Percentiles rank a stretch among this genome's conserved stretches.
Conservation (phyloP, 2,113 vertebrate species). For the Columba janthina region DNA sequence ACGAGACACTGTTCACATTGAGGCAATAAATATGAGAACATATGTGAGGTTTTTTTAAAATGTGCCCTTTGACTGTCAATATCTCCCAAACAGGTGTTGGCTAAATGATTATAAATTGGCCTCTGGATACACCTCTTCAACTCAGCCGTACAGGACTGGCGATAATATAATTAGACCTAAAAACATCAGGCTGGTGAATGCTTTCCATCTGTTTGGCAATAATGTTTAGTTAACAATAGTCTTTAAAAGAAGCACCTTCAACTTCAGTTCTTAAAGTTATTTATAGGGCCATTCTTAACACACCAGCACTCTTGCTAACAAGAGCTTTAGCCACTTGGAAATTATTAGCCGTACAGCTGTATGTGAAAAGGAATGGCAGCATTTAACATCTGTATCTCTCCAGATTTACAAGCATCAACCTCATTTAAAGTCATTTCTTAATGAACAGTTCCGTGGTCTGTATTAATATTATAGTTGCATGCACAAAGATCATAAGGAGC, state of each 20-base stretch:
- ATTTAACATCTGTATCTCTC: constrained; percentile 83
- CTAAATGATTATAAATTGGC: constrained; percentile 99
- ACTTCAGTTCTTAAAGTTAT: constrained; percentile 84
- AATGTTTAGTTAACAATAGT: constrained; percentile 88
- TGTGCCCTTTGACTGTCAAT: constrained; percentile 90
- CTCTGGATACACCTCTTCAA: constrained; percentile 95
- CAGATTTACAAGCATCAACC: constrained; percentile 78
- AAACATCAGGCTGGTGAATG: constrained; percentile 93
- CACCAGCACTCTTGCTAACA: constrained; percentile 79
- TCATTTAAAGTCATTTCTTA: constrained; percentile 82
- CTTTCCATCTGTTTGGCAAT: constrained; percentile 96
- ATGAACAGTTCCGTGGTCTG: constrained; percentile 75
- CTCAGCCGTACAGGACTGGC: constrained; percentile 87
- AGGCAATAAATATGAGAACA: constrained; percentile 81
- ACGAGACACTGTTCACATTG: constrained; percentile 74
- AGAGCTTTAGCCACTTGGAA: constrained; percentile 83
- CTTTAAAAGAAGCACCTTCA: constrained; percentile 89
- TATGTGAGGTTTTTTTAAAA: constrained; percentile 85
- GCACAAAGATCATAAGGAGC: constrained; percentile 81
- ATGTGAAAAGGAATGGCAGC: constrained; percentile 73
- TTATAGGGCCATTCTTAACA: constrained; percentile 81
- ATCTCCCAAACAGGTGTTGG: constrained; percentile 97
- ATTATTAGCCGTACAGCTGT: constrained; percentile 79
- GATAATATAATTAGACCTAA: constrained; percentile 98
- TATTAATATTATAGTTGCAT: constrained; percentile 80